Base-by-base conservation (phyloP, 2,113 vertebrate genomes). In the Cathartes aura region DNA sequence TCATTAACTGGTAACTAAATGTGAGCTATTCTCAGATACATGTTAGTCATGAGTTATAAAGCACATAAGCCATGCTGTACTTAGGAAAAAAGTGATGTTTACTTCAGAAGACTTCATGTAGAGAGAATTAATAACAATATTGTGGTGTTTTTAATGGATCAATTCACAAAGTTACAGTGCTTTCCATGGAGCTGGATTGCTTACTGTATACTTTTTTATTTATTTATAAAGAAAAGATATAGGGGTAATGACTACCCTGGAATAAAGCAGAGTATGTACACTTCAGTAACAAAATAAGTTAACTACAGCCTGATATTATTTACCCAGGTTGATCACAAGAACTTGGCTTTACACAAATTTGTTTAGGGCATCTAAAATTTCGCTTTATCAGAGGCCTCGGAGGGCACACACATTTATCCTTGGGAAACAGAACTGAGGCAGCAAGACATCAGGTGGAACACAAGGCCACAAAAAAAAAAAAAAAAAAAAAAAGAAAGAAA, bases 301-400 rank as follows among this genome's bases (percentile, higher is more conserved):
- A 91, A 72, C 32, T 74, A 60, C 34, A 58, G 71, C 27, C 62
- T 63, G 80, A 7, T 52, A 56, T 40, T 79, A 63, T 74, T 94
- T 59, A 80, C 62, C 14, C 24, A 45, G 22, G 15, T 5, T 86
- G 40, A 87, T 83, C 58, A 81, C 48, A 83, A 45, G 32, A 83
- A 68, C 40, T 89, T 68, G 64, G n/a, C 87, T 93, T 85, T 96
- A 56, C 43, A 24, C 1, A 5, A 50, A 48, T 87, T 83, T 91
- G 67, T 84, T 90, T 59, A 79, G 36, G 20, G 36, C 43, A 94
- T 52, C 60, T 87, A 59, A 92, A 95, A 73, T 67, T 79, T 76
- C 93, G 48, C 32, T 89, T 95, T 93, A 71, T 81, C 73, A 93
- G 48, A 87, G 38, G 53, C 8, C 71, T 87, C 76, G 82, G 94